These are phyloP conservation scores for Myathropa florea DNA, from an alignment of 2,888 invertebrate genomes.

Conservation along the genomic window DNA sequence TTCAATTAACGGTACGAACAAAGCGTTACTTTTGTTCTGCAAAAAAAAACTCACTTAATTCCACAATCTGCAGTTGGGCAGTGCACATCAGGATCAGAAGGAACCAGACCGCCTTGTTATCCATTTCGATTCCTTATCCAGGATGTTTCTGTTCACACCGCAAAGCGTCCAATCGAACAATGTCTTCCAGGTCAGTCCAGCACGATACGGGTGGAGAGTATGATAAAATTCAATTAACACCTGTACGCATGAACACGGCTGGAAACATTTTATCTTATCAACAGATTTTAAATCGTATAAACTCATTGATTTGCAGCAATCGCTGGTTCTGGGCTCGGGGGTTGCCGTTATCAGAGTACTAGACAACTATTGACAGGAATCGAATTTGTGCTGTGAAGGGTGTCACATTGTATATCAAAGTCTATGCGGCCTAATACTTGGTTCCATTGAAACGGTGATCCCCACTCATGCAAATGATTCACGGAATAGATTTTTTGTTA, in stretches of 20 bases:
- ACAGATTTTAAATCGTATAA: not conserved
- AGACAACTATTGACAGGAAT: not conserved
- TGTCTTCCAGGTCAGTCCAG: not conserved
- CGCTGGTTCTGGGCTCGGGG: not conserved
- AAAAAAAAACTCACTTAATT: slow-evolving; percentile 25
- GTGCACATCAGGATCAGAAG: slow-evolving; percentile 2
- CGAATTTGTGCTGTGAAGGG: not conserved
- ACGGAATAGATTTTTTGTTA: not conserved
- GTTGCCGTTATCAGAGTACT: not conserved
- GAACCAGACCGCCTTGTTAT: slow-evolving; percentile 4
- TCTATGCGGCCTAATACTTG: not conserved
- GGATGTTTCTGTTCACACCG: not conserved
- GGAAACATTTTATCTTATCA: not conserved
- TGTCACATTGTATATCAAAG: not conserved
- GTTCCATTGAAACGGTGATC: not conserved
- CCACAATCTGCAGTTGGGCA: not conserved
- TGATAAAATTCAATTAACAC: not conserved
- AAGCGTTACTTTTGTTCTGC: not conserved
- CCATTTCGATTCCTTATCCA: not conserved
- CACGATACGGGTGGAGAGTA: not conserved
- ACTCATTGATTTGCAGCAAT: not conserved
- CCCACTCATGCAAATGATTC: slow-evolving; percentile 6
- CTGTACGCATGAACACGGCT: not conserved
- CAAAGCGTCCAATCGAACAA: not conserved
- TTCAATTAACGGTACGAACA: slow-evolving; percentile 4